Percentiles rank a stretch among this genome's conserved stretches.
Evolutionary conservation across 2,888 invertebrate genomes (phyloP).

Genomic region (Plagodis pulveraria): DNA sequence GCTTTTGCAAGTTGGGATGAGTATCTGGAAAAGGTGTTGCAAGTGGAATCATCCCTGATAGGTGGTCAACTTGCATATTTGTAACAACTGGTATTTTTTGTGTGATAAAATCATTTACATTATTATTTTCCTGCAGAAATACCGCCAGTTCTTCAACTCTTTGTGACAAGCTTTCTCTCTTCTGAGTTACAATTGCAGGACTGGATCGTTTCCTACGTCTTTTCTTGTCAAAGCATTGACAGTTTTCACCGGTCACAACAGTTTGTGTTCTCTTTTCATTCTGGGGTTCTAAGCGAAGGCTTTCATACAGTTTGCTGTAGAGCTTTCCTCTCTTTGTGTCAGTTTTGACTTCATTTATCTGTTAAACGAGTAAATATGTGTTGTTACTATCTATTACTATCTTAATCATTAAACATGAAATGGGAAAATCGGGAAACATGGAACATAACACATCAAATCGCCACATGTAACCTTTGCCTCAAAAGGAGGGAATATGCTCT

Average conservation of each 20-base stretch:
- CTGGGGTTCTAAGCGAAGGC: conserved; percentile 43
- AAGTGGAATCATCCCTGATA: conserved; percentile 18
- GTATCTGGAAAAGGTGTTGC: conserved; percentile 3
- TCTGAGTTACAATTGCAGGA: conserved; percentile 20
- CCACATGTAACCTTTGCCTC: too few species aligned
- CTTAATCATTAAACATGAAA: too few species aligned
- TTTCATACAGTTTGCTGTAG: conserved; percentile 64
- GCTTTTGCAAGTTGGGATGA: conserved; percentile 18
- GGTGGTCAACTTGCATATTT: conserved; percentile 40
- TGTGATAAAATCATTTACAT: conserved; percentile 13
- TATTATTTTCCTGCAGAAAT: conserved; percentile 22
- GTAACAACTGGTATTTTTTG: conserved; percentile 45
- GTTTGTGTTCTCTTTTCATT: conserved; percentile 38
- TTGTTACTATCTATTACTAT: too few species aligned
- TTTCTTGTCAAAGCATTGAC: conserved; percentile 62
- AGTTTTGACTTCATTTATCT: conserved; percentile 71
- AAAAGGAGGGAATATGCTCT: too few species aligned
- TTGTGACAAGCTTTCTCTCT: conserved; percentile 8
- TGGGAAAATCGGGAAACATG: too few species aligned
- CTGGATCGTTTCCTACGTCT: conserved; percentile 49
- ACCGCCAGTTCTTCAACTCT: conserved; percentile 23
- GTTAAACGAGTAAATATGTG: conserved; percentile 1
- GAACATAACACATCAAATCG: too few species aligned
- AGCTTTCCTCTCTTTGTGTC: conserved; percentile 69
- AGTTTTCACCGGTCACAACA: conserved; percentile 50